phyloP scores from a whole-genome alignment of 2,888 invertebrate species.

The Salticus scenicus region DNA sequence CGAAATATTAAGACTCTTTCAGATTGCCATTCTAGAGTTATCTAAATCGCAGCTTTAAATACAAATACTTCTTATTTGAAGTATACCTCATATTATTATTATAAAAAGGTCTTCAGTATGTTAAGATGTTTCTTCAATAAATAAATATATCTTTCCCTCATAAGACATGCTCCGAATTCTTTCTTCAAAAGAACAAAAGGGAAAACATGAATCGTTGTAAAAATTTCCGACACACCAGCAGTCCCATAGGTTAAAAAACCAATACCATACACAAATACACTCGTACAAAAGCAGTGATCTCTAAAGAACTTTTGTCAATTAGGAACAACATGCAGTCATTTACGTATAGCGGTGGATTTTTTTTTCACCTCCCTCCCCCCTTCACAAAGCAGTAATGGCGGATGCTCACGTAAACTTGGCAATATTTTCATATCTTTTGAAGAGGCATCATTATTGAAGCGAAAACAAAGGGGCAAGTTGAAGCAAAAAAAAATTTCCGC shows the following conservation, averaged over 20 bases:
- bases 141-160: too few species aligned
- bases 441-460: conserved; percentile 58
- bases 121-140: too few species aligned
- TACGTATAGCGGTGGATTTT: conserved; percentile 21
- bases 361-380: conserved; percentile 32
- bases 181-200: conserved; percentile 35
- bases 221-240: conserved; percentile 45
- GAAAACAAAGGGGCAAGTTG: conserved; percentile 60
- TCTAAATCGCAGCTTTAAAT: too few species aligned
- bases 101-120: too few species aligned
- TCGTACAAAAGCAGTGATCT: conserved; percentile 24
- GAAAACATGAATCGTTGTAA: conserved; percentile 47
- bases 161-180: neutral
- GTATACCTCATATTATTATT: too few species aligned
- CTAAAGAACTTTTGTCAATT: conserved; percentile 65
- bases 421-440: conserved; percentile 64
- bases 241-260: conserved; percentile 58
- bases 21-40: too few species aligned
- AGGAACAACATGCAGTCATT: conserved; percentile 62
- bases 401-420: conserved; percentile 38
- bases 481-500: conserved; percentile 43
- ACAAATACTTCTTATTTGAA: too few species aligned
- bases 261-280: conserved; percentile 38
- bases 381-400: conserved; percentile 34
- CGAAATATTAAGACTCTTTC: too few species aligned